A percentile compares a stretch with the other conserved stretches of the same genome.
Conservation (phyloP, 1,140 invertebrate species). For the Ceratosolen fusciceps region DNA sequence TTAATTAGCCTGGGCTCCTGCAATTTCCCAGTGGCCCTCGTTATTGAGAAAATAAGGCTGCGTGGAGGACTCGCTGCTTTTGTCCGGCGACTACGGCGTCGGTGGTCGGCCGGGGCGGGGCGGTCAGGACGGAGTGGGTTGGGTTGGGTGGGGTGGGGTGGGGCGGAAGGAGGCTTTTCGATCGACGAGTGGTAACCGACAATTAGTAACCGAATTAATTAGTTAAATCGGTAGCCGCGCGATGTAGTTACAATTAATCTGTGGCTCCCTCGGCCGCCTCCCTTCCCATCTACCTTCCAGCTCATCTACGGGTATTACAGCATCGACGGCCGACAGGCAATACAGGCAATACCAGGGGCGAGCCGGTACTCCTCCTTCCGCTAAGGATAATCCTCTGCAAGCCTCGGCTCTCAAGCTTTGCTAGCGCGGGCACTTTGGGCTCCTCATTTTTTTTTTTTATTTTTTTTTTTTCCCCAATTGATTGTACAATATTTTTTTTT, state of each 20-base stretch:
- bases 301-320: constrained; percentile 5
- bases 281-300: background rate
- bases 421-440: background rate
- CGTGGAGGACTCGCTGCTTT: too few relatives aligned
- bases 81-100: too few relatives aligned
- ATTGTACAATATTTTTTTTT: too few relatives aligned
- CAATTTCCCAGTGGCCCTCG: constrained; percentile 1
- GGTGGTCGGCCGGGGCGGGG: too few relatives aligned
- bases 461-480: too few relatives aligned
- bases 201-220: constrained; percentile 72
- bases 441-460: too few relatives aligned
- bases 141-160: background rate
- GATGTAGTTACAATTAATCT: constrained; percentile 66
- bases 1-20: constrained; percentile 42
- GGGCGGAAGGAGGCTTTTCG: constrained; percentile 23
- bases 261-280: constrained; percentile 45
- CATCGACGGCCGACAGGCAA: background rate
- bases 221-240: constrained; percentile 67
- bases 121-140: background rate
- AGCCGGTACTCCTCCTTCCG: background rate
- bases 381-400: background rate
- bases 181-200: constrained; percentile 51
- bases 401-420: background rate
- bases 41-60: background rate
- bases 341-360: too few relatives aligned